Evolutionary conservation across 2,888 invertebrate species (phyloP).

Genomic region (Coelogynopora nodosa): DNA sequence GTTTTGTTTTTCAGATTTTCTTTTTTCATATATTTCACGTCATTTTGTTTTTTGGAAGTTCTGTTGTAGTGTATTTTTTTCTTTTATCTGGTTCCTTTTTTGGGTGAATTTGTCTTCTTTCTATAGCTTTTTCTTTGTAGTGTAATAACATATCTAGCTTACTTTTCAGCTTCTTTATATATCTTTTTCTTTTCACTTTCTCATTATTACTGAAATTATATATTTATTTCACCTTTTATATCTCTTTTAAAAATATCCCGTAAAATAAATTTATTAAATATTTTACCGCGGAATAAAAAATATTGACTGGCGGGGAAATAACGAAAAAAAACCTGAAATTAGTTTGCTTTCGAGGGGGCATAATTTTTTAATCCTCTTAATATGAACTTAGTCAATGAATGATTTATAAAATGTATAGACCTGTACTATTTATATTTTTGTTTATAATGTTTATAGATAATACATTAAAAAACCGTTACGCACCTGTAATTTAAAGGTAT

Average conservation of each 20-base stretch:
- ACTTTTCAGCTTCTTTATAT: background rate
- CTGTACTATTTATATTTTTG: background rate
- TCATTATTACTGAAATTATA: no score
- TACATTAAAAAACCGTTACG: background rate
- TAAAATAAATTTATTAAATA: no score
- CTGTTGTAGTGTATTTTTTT: background rate
- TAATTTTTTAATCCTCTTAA: background rate
- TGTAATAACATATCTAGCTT: background rate
- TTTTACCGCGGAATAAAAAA: no score
- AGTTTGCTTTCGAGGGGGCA: no score
- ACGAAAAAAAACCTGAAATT: no score
- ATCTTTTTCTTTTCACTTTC: no score
- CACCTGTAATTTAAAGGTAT: background rate
- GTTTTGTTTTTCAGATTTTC: background rate
- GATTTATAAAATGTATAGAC: background rate
- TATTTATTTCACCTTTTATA: no score
- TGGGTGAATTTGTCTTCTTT: background rate
- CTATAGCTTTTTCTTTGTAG: background rate
- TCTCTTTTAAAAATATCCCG: no score
- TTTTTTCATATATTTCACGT: background rate
- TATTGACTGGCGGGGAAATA: no score
- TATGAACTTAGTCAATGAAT: background rate
- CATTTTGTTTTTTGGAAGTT: background rate
- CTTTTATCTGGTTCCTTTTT: background rate
- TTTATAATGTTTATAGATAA: background rate